phyloP scores from a whole-genome alignment of 2,797 vertebrate genomes.

The Naso thynnoides region DNA sequence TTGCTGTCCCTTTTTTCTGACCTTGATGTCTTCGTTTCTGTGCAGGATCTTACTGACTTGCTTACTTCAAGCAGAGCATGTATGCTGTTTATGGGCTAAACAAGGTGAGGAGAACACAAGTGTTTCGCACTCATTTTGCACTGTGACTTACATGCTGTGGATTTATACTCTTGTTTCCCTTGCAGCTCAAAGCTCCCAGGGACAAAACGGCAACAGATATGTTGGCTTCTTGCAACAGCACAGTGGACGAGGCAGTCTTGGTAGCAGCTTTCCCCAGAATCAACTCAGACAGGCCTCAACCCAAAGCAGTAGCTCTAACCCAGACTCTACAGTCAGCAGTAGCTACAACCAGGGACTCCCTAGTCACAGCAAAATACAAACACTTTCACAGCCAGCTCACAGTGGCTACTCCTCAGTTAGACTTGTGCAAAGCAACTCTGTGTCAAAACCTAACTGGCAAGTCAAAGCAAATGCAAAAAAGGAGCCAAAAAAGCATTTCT shows the following conservation, averaged over 20 bases:
- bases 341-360: background rate
- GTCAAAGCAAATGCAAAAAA: accelerated
- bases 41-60: slow-evolving; percentile 62
- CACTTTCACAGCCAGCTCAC: background rate
- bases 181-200: slow-evolving; percentile 28
- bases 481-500: accelerated
- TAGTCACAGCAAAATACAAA: background rate
- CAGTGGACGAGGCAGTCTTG: background rate
- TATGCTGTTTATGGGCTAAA: slow-evolving; percentile 43
- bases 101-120: slow-evolving; percentile 34
- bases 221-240: slow-evolving; percentile 55
- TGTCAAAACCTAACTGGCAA: background rate
- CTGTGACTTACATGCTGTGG: background rate
- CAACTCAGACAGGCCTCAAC: slow-evolving; percentile 57
- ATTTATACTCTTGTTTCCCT: background rate
- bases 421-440: background rate
- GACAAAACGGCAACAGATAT: background rate
- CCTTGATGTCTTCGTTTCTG: background rate
- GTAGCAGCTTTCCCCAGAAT: slow-evolving; percentile 52
- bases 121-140: background rate
- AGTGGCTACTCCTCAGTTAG: accelerated
- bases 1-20: background rate
- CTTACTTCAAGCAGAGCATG: slow-evolving; percentile 65
- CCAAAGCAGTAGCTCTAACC: slow-evolving; percentile 13
- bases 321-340: background rate